Base-by-base conservation (phyloP, 2,797 vertebrate genomes). In the Novumbra hubbsi region DNA sequence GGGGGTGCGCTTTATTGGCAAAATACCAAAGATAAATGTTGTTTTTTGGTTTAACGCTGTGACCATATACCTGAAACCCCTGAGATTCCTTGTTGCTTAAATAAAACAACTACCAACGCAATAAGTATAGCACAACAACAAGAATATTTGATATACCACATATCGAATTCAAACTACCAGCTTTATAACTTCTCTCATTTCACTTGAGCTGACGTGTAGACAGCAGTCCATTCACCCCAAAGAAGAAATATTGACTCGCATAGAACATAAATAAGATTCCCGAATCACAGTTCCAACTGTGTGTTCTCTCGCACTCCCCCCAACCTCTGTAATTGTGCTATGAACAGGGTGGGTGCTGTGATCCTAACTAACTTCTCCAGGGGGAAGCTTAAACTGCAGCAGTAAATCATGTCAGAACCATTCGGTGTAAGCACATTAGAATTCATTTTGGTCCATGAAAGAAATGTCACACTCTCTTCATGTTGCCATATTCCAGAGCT, bases 391-490 rank as follows among this genome's bases (percentile, higher is more conserved):
- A 85, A 92, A 89, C 89, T 24, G 76, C 78, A 72, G 80, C 49
- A 72, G 86, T 91, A 92, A 92, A 93, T 92, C 90, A 89, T 86
- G 87, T 91, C 90, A 87, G 75, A 80, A 78, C 82, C 85, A 85
- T 91, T 89, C 76, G 83, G 87, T 86, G 91, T 88, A 89, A 91
- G 87, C 86, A 85, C 80, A 81, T 92, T 90, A 92, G 82, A 82
- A 88, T 85, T 91, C 71, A 89, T 90, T 91, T 88, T 80, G 88
- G 71, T 82, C 85, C 72, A 80, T 85, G 84, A 90, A 90, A 86
- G 81, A 83, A 80, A 89, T 79, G 87, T 84, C 86, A 86, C 85
- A 81, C 80, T 85, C 82, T 77, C 76, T 82, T 79, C 32, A 62
- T 81, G 84, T 90, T 86, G 84, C 78, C 78, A 78, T 83, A 87